Conservation (phyloP, 2,888 invertebrate species). For the Idaea dimidiata region DNA sequence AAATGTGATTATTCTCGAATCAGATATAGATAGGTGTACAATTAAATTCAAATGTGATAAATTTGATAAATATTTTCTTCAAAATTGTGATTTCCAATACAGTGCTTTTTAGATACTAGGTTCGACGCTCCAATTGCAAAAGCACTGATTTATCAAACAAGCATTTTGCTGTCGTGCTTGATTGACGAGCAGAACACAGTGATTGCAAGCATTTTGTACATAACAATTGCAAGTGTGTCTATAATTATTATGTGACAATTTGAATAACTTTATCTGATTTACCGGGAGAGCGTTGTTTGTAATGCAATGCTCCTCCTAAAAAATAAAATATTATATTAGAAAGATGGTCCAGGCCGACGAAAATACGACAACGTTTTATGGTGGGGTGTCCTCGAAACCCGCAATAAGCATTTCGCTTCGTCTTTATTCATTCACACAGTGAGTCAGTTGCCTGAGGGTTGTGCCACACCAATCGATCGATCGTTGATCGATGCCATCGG, state of each 20-base stretch:
- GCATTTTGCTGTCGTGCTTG: not conserved
- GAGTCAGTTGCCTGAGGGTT: too few relatives aligned
- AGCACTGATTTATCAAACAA: slow-evolving; percentile 4
- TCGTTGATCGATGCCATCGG: too few relatives aligned
- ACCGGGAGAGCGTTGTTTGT: slow-evolving; percentile 69
- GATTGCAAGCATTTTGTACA: slow-evolving; percentile 29
- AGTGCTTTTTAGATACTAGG: not conserved
- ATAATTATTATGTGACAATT: slow-evolving; percentile 21
- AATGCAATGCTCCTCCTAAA: slow-evolving; percentile 75
- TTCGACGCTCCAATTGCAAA: not conserved
- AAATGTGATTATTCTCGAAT: not conserved
- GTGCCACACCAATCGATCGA: too few relatives aligned
- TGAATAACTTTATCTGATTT: slow-evolving; percentile 32
- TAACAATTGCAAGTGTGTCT: slow-evolving; percentile 18
- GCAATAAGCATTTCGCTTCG: too few relatives aligned
- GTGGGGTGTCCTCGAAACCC: too few relatives aligned
- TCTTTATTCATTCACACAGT: too few relatives aligned
- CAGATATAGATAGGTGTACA: not conserved
- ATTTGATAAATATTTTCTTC: not conserved
- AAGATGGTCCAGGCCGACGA: too few relatives aligned
- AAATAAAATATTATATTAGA: slow-evolving; percentile 47
- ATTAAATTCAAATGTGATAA: not conserved
- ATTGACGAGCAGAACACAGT: slow-evolving; percentile 11
- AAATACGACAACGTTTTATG: too few relatives aligned
- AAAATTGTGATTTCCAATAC: not conserved